These are phyloP conservation scores for Microctonus brassicae DNA, from an alignment of 2,888 invertebrate genomes.

Conservation along the genomic window DNA sequence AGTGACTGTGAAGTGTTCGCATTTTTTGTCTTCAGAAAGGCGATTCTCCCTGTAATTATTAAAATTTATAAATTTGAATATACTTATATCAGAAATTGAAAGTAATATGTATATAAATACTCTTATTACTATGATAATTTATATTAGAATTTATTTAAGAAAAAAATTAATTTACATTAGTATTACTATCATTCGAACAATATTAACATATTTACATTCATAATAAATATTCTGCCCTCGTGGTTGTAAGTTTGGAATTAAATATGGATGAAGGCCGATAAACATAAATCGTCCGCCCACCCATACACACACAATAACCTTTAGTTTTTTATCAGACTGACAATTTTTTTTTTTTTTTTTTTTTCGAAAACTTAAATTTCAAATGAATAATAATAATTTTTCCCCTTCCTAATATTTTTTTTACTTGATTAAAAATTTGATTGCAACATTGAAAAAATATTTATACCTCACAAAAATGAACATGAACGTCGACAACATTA, in stretches of 20 bases:
- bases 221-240: not conserved
- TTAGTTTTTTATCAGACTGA: constrained; percentile 25
- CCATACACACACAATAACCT: constrained; percentile 47
- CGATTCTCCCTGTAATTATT: constrained; percentile 70
- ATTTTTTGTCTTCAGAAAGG: constrained; percentile 89
- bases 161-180: not conserved
- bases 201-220: constrained; percentile 13
- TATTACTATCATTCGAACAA: not conserved
- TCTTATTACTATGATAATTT: not conserved
- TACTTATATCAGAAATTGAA: not conserved
- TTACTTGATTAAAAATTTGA: not conserved
- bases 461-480: constrained; percentile 12
- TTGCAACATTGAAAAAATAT: not conserved
- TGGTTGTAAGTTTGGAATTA: constrained; percentile 23
- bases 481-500: constrained; percentile 13
- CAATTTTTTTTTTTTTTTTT: not conserved
- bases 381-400: not conserved
- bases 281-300: constrained; percentile 37
- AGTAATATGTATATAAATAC: not conserved
- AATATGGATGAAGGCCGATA: constrained; percentile 52
- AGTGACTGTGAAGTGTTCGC: constrained; percentile 85
- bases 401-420: not conserved
- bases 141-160: not conserved
- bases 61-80: not conserved
- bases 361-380: no score